Base-by-base conservation (phyloP, 2,888 invertebrate species). In the Cosmopolites sordidus region DNA sequence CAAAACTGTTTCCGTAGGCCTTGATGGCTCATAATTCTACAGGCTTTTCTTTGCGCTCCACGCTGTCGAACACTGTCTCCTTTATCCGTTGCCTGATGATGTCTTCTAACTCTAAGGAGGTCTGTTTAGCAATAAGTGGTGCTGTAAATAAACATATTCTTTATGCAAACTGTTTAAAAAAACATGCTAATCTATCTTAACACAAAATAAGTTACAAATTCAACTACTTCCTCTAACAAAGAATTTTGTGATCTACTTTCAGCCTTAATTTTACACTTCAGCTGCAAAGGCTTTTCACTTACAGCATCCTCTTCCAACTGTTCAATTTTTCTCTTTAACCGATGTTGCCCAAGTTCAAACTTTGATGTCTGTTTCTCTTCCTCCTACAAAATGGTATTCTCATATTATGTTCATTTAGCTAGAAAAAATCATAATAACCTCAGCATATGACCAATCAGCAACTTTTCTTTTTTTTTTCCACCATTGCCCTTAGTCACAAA, bases 41-140 rank as follows among this genome's bases (percentile, higher is more conserved):
- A 0, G 91, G 89, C 69, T 92, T 92, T 16, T 85, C 82, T 76
- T 92, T 95, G 44, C 88, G 81, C 56, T 85, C 84, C 0, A 96
- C 95, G 73, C 97, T 95, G 71, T 98, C 96, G 86, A 91, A 98
- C 0, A 87, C 87, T 77, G 89, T 84, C 67, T 97, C 94, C 75
- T 92, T 94, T 29, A 98, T 90, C 65, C 98, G 80, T 68, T 88
- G 91, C 60, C 76, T 83, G n/a, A 98, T 93, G 11, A 97, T 83
- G 60, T 92, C 91, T 75, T 98, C 97, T 40, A 99, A 74, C 41
- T 83, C 86, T 2, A 86, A 66, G 1, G 93, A 93, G 0, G 92
- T 91, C 70, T 94, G 85, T 69, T 94, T 92, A 0, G 96, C 97
- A 41, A 97, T 92, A 0, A 92, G 81, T 1, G 96, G 96, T 1